Evolutionary conservation across 2,888 invertebrate genomes (phyloP), one percentile per base, ranked within the genome.

Genomic region (Ectobius pallidus): DNA sequence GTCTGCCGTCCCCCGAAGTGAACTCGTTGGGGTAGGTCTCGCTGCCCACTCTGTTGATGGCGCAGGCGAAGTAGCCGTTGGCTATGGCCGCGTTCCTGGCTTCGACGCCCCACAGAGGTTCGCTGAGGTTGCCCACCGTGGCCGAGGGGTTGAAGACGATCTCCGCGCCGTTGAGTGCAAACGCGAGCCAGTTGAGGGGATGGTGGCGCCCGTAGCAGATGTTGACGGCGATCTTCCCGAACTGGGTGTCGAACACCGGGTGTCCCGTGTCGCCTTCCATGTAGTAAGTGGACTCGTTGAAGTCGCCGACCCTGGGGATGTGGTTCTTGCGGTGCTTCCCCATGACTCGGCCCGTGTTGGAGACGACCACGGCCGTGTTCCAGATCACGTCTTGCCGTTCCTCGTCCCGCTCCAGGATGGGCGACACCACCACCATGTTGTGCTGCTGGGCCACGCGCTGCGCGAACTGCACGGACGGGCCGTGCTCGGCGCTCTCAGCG

Each of bases 311-410:
- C 77, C 98, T 88, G 0, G 99, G 99, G 78, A 99, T 95, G 82
- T 99, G 99, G 83, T 99, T 99, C 82, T 99, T 99, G n/a, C 99
- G 88, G 79, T 97, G 94, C 84, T 97, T 98, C 1, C 99, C 99
- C 77, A 99, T 81, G 61, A 93, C 90, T 16, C 87, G 86, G 0
- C 99, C 99, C 73, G 88, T 88, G 78, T 92, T 92, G 71, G 94
- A 92, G 72, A 99, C 94, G 0, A 99, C 91, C 0, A 97, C 97
- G 27, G 93, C 91, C 0, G 98, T 96, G 82, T 99, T 99, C 95
- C 97, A 97, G 77, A 99, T 88, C 0, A 90, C 88, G 71, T 94
- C 96, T 0, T 92, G 89, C 81, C 95, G 93, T 7, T 82, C 81
- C 34, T 89, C 88, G 81, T 98, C 97, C 73, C 94, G 86, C 83